Evolutionary conservation across 2,797 vertebrate genomes (phyloP), one percentile per base, ranked within the genome.

Genomic region (Thunnus albacares): DNA sequence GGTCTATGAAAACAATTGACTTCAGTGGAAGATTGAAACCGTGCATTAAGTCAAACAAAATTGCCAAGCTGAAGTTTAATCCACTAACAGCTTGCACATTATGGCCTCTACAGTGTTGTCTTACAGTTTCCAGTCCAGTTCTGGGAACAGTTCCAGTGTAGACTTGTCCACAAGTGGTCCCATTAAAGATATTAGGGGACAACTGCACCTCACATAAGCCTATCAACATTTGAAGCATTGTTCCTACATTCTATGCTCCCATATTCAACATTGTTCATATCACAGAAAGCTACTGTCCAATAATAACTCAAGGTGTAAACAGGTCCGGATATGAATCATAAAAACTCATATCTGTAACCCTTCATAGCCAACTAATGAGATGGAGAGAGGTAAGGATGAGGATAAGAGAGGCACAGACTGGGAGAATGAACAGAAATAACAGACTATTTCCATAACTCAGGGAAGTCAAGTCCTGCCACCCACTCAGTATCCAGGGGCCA

Each of bases 71-170:
- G 4, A 67, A 41, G 24, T 61, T 53, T 56, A 73, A 79, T 81
- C 69, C 55, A 66, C 63, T 33, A 63, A 79, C 65, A 70, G 61
- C 52, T 53, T 81, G 58, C 41, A 51, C 53, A 56, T 53, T 71
- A 61, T 59, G 57, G 70, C 63, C 67, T 56, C 57, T 73, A 62
- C 56, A 65, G 71, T 65, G 52, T 74, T 57, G 53, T 79, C 57
- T 79, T 77, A 74, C 43, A 76, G 57, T 43, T 55, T 51, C 55
- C 22, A 53, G 55, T 64, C 38, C 35, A 56, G 12, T 75, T 82
- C 80, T 84, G 80, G 80, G 75, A 85, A 82, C 58, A 51, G 61
- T 43, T 90, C 79, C 71, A 82, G 28, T 33, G 45, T 51, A 47
- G 51, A 81, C 75, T 59, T 69, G 57, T 83, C 45, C 53, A 71